A percentile compares a stretch with the other conserved stretches of the same genome.
Conservation (phyloP, 2,888 invertebrate species). For the Coecobrya sp. region DNA sequence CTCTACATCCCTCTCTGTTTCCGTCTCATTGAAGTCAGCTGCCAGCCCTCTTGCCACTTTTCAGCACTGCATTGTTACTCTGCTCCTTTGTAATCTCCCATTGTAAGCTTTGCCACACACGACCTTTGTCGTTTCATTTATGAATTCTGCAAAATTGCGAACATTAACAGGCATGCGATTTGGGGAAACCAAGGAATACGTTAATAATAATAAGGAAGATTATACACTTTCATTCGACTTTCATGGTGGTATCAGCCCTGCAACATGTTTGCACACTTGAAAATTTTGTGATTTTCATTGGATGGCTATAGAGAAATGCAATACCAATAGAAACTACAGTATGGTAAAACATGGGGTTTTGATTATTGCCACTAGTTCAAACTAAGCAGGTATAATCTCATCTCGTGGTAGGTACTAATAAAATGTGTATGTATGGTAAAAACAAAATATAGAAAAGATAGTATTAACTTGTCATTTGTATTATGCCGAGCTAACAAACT, state of each 20-base stretch:
- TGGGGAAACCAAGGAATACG: background rate
- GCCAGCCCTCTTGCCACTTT: background rate
- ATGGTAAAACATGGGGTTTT: background rate
- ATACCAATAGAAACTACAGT: background rate
- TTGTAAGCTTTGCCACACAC: background rate
- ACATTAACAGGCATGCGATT: conserved; percentile 7
- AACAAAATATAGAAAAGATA: too few relatives aligned
- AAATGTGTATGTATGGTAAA: too few relatives aligned
- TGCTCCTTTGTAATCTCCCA: background rate
- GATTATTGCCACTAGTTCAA: background rate
- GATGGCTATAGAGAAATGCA: background rate
- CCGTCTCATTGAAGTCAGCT: conserved; percentile 71
- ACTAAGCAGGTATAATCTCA: background rate
- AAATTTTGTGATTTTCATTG: background rate
- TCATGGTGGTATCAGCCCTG: background rate
- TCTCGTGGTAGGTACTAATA: too few relatives aligned
- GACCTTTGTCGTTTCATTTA: background rate
- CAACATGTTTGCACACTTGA: background rate
- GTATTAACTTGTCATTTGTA: conserved; percentile 24
- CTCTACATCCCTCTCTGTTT: conserved; percentile 52
- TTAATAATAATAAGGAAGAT: background rate
- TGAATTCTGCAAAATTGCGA: conserved; percentile 46
- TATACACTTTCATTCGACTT: background rate
- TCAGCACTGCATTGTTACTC: background rate
- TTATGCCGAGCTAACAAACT: background rate